Base-by-base conservation (phyloP, 2,113 vertebrate genomes). In the Chloropsis hardwickii region DNA sequence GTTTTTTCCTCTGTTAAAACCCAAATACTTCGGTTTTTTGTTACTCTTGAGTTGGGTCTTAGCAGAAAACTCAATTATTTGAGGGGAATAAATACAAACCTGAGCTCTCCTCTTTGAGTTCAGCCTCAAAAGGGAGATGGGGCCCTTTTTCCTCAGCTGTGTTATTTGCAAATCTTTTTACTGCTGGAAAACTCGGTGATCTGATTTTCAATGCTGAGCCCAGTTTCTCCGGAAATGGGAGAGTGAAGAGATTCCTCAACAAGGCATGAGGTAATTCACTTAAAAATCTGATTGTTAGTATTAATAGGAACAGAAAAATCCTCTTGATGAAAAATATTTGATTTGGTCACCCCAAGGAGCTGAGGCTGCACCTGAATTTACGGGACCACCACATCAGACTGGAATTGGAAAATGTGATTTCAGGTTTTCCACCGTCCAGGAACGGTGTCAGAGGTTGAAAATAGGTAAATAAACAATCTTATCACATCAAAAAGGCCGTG, bases 361-460 rank as follows among this genome's bases (percentile, higher is more conserved):
- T 62, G 69, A 86, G 39, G 12, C 12, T 57, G 0, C 35, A 27
- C 28, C 18, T 53, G 19, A 25, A 58, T 33, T 22, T 6, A 2
- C 4, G 39, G 44, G 20, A 21, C 15, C 6, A 2, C 10, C 2
- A 0, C 12, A 6, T 5, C 42, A 6, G 25, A 19, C 2, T 12
- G 10, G 27, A 24, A 13, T 4, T 11, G 6, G 0, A 11, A 66
- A 37, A 13, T 2, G 35, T 1, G 25, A 37, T 33, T 60, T 69
- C 2, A 4, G 24, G 1, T 5, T 87, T 76, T 29, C 39, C 31
- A 11, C 23, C 2, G 0, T 2, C 48, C 19, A 17, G 0, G 3
- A 35, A 14, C 7, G 2, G 6, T 12, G 5, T 5, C n/a, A 28
- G 45, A 60, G 67, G 35, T 15, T 35, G 53, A 4, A 40, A 53